Base-by-base conservation (phyloP, 2,113 vertebrate genomes). In the Mesembrinibis cayennensis region DNA sequence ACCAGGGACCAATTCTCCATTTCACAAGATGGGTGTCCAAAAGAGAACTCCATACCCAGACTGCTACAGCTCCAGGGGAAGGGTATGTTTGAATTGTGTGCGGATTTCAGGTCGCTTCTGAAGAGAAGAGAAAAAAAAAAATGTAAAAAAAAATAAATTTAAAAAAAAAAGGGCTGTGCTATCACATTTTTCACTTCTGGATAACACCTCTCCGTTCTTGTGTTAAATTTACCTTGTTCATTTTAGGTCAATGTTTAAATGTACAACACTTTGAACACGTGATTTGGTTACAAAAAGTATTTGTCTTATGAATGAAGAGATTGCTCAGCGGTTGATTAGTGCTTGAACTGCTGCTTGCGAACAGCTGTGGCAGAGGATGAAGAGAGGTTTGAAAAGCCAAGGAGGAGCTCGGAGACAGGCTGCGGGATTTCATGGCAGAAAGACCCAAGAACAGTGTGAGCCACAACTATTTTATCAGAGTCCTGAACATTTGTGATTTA, bases 1-100 rank as follows among this genome's bases (percentile, higher is more conserved):
- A 97, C 94, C 90, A 73, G 98, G 98, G 98, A 98, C 98, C 98
- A 98, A 98, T 97, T 97, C 97, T 98, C 67, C 95, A 4, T 93
- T 96, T 92, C 81, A 92, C 93, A 94, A 90, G 95, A 90, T 38
- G 82, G 83, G 93, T 96, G 91, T 97, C 97, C 97, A 97, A 95
- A 97, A 90, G 90, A 98, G 89, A 97, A 95, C 89, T 82, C 97
- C 52, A 59, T 34, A 95, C 97, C 97, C 88, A 93, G 97, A 95
- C 94, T 92, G 87, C 95, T 95, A 77, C 98, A 96, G 95, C 96
- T 95, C 96, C 92, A 27, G 87, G 95, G 91, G 90, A 97, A 93
- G 92, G 94, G 82, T 79, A 50, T 88, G 84, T 96, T 79, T 91
- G 87, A 95, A 71, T 45, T 10, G 26, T 89, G 92, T 94, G 49